Evolutionary conservation across 2,888 invertebrate genomes (phyloP).

Genomic region (Cyclophora punctaria): DNA sequence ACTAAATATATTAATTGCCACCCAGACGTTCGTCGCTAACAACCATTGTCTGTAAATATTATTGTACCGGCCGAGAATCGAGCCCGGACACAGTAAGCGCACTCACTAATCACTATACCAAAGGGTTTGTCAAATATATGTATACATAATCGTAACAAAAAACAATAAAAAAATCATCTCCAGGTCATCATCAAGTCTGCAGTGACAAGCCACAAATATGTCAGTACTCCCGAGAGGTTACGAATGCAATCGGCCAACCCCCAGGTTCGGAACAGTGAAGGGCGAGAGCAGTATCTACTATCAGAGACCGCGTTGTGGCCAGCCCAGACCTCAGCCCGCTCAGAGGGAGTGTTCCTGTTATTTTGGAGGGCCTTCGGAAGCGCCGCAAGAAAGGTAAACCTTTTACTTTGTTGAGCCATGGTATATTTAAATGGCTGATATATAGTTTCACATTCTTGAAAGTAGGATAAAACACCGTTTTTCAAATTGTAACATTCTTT

Average conservation of each 20-base stretch:
- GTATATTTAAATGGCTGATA: too few species aligned
- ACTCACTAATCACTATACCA: background rate
- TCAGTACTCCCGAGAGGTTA: constrained; percentile 54
- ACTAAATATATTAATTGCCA: too few species aligned
- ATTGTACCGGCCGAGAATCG: too few species aligned
- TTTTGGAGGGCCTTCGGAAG: constrained; percentile 47
- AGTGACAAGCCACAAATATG: constrained; percentile 39
- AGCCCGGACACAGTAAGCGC: background rate
- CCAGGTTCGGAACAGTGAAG: constrained; percentile 50
- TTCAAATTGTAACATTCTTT: too few species aligned
- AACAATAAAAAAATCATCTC: constrained; percentile 1
- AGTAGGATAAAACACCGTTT: too few species aligned
- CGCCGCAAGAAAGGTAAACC: constrained; percentile 22
- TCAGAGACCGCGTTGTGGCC: constrained; percentile 58
- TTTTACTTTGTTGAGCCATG: too few species aligned
- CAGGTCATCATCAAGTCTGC: background rate
- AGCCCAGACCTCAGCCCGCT: constrained; percentile 59
- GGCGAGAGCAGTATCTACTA: constrained; percentile 58
- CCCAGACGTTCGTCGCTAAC: too few species aligned
- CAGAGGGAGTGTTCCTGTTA: constrained; percentile 40
- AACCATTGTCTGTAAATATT: too few species aligned
- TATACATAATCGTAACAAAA: too few species aligned
- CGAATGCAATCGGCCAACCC: constrained; percentile 38
- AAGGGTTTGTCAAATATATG: too few species aligned
- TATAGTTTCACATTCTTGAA: too few species aligned